phyloP scores from a whole-genome alignment of 2,113 vertebrate genomes.

The Aythya baeri region DNA sequence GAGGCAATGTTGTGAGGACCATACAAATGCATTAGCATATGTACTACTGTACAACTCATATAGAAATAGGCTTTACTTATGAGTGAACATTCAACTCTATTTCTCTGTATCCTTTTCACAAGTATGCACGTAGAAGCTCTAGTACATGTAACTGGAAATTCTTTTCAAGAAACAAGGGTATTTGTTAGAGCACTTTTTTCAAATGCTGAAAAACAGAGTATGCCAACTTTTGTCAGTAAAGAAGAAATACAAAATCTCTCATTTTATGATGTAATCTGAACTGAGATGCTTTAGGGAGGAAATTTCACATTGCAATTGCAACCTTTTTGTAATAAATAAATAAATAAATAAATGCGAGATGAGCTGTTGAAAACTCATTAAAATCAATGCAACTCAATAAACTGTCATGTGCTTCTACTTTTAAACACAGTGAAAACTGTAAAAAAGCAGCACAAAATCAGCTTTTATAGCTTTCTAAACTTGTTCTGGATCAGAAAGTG shows the following conservation, averaged over 20 bases:
- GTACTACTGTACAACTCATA: neutral
- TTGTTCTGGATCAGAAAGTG: conserved; percentile 57
- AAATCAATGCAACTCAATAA: conserved; percentile 45
- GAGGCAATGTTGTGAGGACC: neutral
- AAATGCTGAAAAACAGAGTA: neutral
- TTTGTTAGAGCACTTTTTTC: neutral
- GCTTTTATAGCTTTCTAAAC: conserved; percentile 53
- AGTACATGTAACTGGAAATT: neutral
- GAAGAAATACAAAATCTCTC: neutral
- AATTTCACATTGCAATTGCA: conserved; percentile 6
- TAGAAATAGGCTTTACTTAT: neutral
- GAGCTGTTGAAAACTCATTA: conserved; percentile 59
- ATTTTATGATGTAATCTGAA: conserved; percentile 31
- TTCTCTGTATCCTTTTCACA: neutral
- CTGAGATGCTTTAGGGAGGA: neutral
- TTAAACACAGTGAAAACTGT: conserved; percentile 45
- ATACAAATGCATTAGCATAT: neutral
- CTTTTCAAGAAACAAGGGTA: neutral
- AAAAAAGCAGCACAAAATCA: conserved; percentile 38
- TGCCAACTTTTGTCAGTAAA: neutral
- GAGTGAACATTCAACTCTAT: neutral
- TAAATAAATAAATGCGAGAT: neutral
- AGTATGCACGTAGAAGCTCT: neutral
- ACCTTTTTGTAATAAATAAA: neutral
- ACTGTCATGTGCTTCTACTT: conserved; percentile 42